Evolutionary conservation across 2,113 vertebrate species (phyloP), one percentile per base, ranked within the genome.

Genomic region (Limanda limanda): DNA sequence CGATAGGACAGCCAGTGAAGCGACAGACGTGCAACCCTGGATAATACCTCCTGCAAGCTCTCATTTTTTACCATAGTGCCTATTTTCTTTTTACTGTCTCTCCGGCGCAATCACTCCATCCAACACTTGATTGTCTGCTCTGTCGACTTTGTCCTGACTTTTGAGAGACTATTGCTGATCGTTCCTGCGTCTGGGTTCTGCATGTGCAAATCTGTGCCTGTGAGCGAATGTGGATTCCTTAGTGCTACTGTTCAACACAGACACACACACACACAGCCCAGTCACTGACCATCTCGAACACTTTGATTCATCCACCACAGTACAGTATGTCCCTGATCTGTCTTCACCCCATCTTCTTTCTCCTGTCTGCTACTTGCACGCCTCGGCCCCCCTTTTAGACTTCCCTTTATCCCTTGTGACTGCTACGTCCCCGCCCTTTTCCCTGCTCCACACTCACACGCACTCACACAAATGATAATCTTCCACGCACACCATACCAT

Each of bases 361-460:
- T 62, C 42, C 37, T 76, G 54, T 62, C 27, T 42, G 17, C 52
- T 76, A 35, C 62, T 69, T 4, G 56, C 79, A 78, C 23, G 74
- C 71, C 68, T 65, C 76, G 57, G 25, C 73, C 48, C 57, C 42
- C 14, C 25, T 14, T 20, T 18, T 57, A 58, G 61, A 72, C 57
- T 78, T 78, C 62, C 57, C 42, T 76, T 23, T 54, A 42, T 84
- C 81, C 80, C 83, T 75, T 76, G 79, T 85, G 86, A 83, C 70
- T 69, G 2, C 60, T 47, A 20, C 75, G 17, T 45, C 69, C 75
- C 63, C 63, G 75, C 63, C 71, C 58, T 63, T 60, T 63, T 71
- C 37, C 61, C 37, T 67, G 58, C 23, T 62, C 20, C 68, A 74
- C 40, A 52, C 51, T 66, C 17, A 70, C 48, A 75, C n/a, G 59